Base-by-base conservation (phyloP, 2,797 vertebrate species). In the Aplochiton taeniatus region DNA sequence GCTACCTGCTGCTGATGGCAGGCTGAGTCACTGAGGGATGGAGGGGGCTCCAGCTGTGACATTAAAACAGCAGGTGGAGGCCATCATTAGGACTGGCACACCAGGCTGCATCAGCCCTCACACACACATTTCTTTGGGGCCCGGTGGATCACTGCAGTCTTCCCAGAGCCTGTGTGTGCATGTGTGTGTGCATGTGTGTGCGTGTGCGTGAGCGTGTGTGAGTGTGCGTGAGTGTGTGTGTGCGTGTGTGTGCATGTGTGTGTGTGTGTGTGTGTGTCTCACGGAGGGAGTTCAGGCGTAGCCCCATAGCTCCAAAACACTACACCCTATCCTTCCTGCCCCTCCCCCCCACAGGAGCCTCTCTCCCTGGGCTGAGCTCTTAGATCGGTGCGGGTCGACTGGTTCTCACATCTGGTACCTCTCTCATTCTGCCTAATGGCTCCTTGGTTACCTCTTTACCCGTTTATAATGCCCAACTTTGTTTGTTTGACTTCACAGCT, bases 31-130 rank as follows among this genome's bases (percentile, higher is more conserved):
- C 93, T 94, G 92, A 95, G 92, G 94, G 95, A 94, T 95, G 93
- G 93, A 94, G 93, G 95, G 56, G 87, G 91, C 95, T 96, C 95
- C 95, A 96, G 95, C 95, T 96, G 95, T 93, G 95, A 95, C 95
- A 96, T 95, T 98, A 96, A 96, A 96, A 96, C 95, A 96, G 95
- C 96, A 96, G 96, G 96, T 96, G 95, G 95, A 95, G 90, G 92
- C 95, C 93, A 93, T 95, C 95, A 97, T 98, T 96, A 97, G 94
- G 93, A 93, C 93, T 92, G 94, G 94, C 94, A 94, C 94, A 94
- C 93, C 94, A 96, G 93, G 93, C 94, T 90, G 90, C 92, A 94
- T 93, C 93, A 92, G 93, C 92, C 93, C 92, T 76, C 93, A 92
- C 85, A 92, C 92, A 91, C 93, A 94, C 94, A 94, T 96, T 95